phyloP scores from a whole-genome alignment of 2,113 vertebrate genomes.

The Psittacula cyanocephala region DNA sequence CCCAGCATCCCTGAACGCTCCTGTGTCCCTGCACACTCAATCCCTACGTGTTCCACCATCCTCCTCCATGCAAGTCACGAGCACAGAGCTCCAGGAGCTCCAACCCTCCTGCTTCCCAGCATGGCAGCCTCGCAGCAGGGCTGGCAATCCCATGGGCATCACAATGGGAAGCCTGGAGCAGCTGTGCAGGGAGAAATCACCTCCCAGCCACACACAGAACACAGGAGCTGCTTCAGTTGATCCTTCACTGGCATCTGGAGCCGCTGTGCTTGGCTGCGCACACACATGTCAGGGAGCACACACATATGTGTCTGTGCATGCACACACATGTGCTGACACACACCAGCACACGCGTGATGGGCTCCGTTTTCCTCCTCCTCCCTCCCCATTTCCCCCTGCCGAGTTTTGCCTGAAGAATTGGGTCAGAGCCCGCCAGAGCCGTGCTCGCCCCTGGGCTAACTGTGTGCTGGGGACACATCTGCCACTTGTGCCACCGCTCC shows the following conservation, averaged over 20 bases:
- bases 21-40: neutral
- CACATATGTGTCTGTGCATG: neutral
- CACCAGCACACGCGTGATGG: neutral
- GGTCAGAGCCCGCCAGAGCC: constrained; percentile 27
- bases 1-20: neutral
- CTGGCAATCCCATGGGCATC: neutral
- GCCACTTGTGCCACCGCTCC: neutral
- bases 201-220: neutral
- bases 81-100: neutral
- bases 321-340: neutral
- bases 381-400: neutral
- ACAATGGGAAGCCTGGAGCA: neutral
- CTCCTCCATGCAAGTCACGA: neutral
- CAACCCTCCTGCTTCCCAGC: neutral
- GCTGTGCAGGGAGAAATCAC: neutral
- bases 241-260: neutral
- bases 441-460: neutral
- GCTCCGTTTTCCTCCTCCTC: neutral
- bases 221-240: neutral
- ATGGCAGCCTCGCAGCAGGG: neutral
- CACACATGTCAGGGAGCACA: rapidly evolving
- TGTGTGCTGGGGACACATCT: neutral
- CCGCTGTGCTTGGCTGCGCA: neutral
- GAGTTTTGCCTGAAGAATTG: constrained; percentile 28
- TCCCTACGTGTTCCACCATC: neutral